Conservation (phyloP, 2,797 vertebrate species). For the Peromyscus melanophrys region DNA sequence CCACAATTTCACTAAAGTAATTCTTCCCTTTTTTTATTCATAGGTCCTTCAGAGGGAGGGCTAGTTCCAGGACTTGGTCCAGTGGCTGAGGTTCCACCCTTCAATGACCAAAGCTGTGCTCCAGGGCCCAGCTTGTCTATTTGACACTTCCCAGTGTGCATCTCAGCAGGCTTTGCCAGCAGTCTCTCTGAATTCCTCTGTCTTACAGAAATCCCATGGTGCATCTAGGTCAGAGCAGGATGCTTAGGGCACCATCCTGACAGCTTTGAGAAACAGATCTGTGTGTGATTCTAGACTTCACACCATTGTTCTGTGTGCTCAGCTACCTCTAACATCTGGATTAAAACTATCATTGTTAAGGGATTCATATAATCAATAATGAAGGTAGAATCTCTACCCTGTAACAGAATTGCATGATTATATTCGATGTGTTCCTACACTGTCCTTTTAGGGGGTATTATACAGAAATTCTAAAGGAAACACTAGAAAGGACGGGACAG, state of each 20-base stretch:
- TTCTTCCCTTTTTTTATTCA: slow-evolving; percentile 17
- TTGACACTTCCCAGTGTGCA: slow-evolving; percentile 9
- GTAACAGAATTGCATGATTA: background rate
- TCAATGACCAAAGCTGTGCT: background rate
- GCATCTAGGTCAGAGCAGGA: rapidly evolving
- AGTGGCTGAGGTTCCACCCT: background rate
- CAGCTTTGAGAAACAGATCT: background rate
- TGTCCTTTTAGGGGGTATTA: background rate
- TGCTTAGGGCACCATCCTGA: background rate
- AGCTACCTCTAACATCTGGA: background rate
- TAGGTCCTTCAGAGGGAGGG: background rate
- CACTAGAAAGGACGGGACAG: background rate
- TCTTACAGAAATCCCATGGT: background rate
- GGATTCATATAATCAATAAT: background rate
- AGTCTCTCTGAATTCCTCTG: background rate
- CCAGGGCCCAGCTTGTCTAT: background rate
- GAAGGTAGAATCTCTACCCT: background rate
- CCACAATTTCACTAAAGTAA: slow-evolving; percentile 12
- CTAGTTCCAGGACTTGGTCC: background rate
- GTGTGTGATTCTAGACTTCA: background rate
- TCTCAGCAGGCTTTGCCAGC: background rate
- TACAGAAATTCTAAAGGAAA: background rate
- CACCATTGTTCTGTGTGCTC: background rate
- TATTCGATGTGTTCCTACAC: background rate
- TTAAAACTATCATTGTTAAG: background rate